Conservation (phyloP, 2,797 vertebrate genomes). For the Acestrorhynchus altus region DNA sequence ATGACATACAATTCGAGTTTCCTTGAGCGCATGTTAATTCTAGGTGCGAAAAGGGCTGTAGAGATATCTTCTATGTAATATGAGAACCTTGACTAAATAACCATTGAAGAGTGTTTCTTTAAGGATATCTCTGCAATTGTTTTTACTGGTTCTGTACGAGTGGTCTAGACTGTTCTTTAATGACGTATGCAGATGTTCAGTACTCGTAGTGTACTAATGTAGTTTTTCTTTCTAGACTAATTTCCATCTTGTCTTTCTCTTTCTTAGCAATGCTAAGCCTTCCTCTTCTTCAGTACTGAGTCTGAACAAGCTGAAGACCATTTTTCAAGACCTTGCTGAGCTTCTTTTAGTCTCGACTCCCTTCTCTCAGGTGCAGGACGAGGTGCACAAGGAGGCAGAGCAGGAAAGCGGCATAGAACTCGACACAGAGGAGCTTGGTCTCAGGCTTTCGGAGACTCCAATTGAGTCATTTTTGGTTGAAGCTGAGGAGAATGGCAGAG, state of each 20-base stretch:
- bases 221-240: not conserved
- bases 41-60: no score
- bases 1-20: no score
- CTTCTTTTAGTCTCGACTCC: slow-evolving; percentile 28
- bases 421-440: not conserved
- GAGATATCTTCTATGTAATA: no score
- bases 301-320: slow-evolving; percentile 49
- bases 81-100: no score
- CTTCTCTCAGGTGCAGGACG: slow-evolving; percentile 68
- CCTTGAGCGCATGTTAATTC: no score
- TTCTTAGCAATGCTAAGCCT: not conserved
- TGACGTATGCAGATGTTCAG: not conserved
- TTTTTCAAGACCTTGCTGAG: slow-evolving; percentile 59
- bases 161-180: no score
- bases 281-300: slow-evolving; percentile 4
- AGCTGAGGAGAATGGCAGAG: not conserved
- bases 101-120: no score
- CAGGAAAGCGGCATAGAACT: not conserved
- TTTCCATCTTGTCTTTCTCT: not conserved
- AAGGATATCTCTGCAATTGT: no score
- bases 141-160: no score
- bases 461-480: not conserved
- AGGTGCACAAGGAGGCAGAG: slow-evolving; percentile 63
- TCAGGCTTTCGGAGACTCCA: slow-evolving; percentile 30
- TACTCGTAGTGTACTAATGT: not conserved